phyloP scores from a whole-genome alignment of 2,113 vertebrate genomes.

The Ranitomeya variabilis region DNA sequence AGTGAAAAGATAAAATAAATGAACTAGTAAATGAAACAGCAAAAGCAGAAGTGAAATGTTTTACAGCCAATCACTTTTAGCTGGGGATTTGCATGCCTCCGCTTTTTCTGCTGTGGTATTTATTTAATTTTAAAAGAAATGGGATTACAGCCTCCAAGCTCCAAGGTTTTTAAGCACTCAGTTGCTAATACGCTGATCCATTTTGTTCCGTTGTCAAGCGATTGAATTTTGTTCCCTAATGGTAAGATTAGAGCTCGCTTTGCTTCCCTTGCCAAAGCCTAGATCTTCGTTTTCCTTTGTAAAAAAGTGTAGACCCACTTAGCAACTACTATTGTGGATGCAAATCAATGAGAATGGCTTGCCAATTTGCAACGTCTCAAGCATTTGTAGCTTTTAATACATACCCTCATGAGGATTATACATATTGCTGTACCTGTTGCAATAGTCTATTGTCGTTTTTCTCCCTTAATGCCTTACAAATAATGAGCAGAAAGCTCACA shows the following conservation, averaged over 20 bases:
- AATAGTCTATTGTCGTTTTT: constrained; percentile 6
- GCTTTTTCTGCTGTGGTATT: constrained; percentile 56
- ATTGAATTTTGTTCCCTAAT: constrained; percentile 56
- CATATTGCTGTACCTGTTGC: constrained; percentile 5
- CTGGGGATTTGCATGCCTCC: constrained; percentile 54
- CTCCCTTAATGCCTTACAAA: background rate
- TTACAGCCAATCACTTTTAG: constrained; percentile 50
- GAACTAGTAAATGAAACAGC: constrained; percentile 54
- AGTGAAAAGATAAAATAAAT: constrained; percentile 47
- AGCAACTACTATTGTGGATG: constrained; percentile 42
- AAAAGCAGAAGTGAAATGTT: constrained; percentile 40
- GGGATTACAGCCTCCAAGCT: constrained; percentile 56
- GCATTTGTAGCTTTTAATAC: constrained; percentile 34
- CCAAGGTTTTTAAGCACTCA: constrained; percentile 56
- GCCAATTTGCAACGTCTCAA: constrained; percentile 21
- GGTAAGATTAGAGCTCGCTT: constrained; percentile 56
- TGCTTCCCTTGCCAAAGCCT: constrained; percentile 49
- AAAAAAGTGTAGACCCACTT: constrained; percentile 45
- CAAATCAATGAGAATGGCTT: constrained; percentile 31
- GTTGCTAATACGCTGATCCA: constrained; percentile 58
- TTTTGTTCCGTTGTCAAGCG: constrained; percentile 58
- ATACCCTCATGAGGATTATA: constrained; percentile 9
- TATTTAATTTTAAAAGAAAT: constrained; percentile 59
- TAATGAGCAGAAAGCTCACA: background rate
- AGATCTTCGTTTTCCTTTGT: constrained; percentile 41